These are phyloP conservation scores for Fregata magnificens DNA, from an alignment of 2,113 vertebrate genomes.

Conservation along the genomic window DNA sequence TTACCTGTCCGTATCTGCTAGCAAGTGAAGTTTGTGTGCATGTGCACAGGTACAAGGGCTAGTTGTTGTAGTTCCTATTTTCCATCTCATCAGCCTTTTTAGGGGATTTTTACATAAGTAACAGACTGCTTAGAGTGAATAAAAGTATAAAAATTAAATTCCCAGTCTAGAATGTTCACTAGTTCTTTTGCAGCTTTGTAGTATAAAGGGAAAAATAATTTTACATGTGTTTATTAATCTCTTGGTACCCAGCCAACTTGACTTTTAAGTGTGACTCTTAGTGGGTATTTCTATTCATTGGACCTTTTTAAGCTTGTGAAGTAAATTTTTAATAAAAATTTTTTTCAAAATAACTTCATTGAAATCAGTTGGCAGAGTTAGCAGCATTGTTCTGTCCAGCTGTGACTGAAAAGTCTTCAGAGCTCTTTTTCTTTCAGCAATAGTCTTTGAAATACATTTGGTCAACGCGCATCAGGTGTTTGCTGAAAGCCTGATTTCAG, in stretches of 20 bases:
- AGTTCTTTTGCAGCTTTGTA: background rate
- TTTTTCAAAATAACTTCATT: background rate
- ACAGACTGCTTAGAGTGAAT: background rate
- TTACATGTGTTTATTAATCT: background rate
- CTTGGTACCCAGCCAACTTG: background rate
- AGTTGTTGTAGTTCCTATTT: background rate
- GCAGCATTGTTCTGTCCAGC: background rate
- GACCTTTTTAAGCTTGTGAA: background rate
- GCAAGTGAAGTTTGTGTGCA: background rate
- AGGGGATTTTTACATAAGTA: background rate
- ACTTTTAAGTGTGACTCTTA: background rate
- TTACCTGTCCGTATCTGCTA: background rate
- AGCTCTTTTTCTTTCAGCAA: background rate
- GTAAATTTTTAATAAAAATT: background rate
- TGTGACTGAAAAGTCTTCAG: background rate
- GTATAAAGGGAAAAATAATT: background rate
- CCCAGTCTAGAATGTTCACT: background rate
- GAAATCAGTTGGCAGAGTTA: background rate
- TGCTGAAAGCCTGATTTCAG: accelerated
- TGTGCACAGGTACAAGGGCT: background rate
- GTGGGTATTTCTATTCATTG: background rate
- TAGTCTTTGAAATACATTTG: background rate
- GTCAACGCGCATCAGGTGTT: no score
- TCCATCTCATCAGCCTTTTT: background rate
- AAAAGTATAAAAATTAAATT: background rate